Evolutionary conservation across 2,113 vertebrate genomes (phyloP).

Genomic region (Taurulus bubalis): DNA sequence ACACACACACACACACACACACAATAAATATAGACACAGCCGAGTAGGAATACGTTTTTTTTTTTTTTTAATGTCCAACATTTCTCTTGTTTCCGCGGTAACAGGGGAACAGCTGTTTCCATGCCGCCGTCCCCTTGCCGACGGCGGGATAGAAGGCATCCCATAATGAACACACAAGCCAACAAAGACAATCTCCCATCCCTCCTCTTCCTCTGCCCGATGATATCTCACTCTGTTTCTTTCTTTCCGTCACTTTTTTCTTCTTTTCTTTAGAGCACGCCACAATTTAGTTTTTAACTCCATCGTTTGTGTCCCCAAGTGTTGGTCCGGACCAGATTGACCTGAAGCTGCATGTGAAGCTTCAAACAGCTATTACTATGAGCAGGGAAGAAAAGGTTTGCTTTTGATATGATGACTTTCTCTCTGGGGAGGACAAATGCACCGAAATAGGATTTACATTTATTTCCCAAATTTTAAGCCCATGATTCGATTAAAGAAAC

Average conservation of each 20-base stretch:
- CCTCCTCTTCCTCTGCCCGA: neutral
- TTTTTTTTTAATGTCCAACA: constrained; percentile 83
- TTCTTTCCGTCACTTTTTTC: constrained; percentile 22
- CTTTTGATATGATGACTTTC: constrained; percentile 6
- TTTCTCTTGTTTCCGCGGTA: constrained; percentile 79
- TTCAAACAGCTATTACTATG: constrained; percentile 5
- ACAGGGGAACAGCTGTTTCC: constrained; percentile 73
- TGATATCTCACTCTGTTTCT: constrained; percentile 7
- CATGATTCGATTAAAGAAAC: neutral
- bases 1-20: constrained; percentile 26
- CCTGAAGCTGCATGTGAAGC: constrained; percentile 9
- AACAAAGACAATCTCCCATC: constrained; percentile 65
- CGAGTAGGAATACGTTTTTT: constrained; percentile 76
- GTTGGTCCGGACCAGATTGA: constrained; percentile 6
- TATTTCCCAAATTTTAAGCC: neutral
- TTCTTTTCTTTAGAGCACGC: constrained; percentile 6
- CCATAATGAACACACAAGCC: constrained; percentile 78
- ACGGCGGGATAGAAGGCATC: constrained; percentile 68
- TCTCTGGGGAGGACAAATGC: constrained; percentile 2
- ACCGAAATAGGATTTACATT: neutral
- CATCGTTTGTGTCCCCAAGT: constrained; percentile 7
- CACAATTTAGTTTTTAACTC: constrained; percentile 18
- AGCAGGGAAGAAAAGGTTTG: constrained; percentile 4
- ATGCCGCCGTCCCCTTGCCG: constrained; percentile 53
- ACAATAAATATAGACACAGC: constrained; percentile 48